Evolutionary conservation across 2,888 invertebrate species (phyloP).

Genomic region (Pyrgus malvae): DNA sequence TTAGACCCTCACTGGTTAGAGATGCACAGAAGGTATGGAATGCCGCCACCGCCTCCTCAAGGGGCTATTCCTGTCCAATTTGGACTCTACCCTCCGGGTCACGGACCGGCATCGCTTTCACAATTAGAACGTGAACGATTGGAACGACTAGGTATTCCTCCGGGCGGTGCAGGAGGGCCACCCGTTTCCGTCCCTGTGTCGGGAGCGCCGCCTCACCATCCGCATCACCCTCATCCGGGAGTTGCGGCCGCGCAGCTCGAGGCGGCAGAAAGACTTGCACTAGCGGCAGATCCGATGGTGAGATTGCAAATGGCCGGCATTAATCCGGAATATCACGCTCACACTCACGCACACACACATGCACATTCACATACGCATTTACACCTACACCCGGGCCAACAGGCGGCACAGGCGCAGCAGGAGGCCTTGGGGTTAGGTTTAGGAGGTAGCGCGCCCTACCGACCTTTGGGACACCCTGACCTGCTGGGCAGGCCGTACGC

Average conservation of each 20-base stretch:
- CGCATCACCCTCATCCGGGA: slow-evolving; percentile 79
- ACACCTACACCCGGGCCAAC: slow-evolving; percentile 89
- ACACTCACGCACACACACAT: slow-evolving; percentile 95
- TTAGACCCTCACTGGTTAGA: slow-evolving; percentile 94
- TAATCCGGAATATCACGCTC: slow-evolving; percentile 94
- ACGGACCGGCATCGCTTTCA: slow-evolving; percentile 84
- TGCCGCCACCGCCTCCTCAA: slow-evolving; percentile 84
- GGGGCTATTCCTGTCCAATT: slow-evolving; percentile 87
- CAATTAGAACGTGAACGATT: slow-evolving; percentile 94
- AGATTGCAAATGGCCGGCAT: slow-evolving; percentile 96
- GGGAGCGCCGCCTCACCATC: slow-evolving; percentile 80
- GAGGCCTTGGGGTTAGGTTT: slow-evolving; percentile 78
- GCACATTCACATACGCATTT: slow-evolving; percentile 95
- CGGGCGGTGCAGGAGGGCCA: slow-evolving; percentile 77
- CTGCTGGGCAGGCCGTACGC: slow-evolving; percentile 90
- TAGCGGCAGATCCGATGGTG: slow-evolving; percentile 95
- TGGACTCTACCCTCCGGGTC: slow-evolving; percentile 88
- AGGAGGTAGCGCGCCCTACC: slow-evolving; percentile 78
- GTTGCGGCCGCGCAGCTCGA: slow-evolving; percentile 84
- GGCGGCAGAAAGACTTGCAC: slow-evolving; percentile 89
- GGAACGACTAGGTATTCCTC: slow-evolving; percentile 90
- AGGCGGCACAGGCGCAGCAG: slow-evolving; percentile 85
- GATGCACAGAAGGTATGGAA: slow-evolving; percentile 90
- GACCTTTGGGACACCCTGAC: slow-evolving; percentile 89
- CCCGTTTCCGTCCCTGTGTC: slow-evolving; percentile 74